Base-by-base conservation (phyloP, 2,888 invertebrate species). In the Caenorhabditis virilis region DNA sequence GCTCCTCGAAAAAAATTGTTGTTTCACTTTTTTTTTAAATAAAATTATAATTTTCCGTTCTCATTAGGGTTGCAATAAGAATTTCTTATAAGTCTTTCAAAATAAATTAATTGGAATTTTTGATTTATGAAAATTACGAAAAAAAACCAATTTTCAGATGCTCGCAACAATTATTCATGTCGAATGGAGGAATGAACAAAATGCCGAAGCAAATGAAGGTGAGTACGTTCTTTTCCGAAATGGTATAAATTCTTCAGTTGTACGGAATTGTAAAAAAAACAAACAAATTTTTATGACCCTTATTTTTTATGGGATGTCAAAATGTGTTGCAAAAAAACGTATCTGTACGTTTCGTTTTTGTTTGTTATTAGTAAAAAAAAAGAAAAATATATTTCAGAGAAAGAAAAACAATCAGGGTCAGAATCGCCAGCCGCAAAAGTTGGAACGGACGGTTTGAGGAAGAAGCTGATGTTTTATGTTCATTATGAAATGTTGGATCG, bases 401-500 rank as follows among this genome's bases (percentile, higher is more conserved):
- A 7, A 36, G 5, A 42, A 42, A 15, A 22, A 23, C 23, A 11
- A 23, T 9, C 15, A n/a, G 39, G 22, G 25, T 4, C 16, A 25
- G 22, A 41, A 41, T 26, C 46, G 13, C 33, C 16, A 4, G 45
- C 7, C 23, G n/a, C n/a, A n/a, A 11, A n/a, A 26, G 26, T 25
- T 23, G 11, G 5, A 39, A 16, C 39, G 5, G 42, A 25, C 13
- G 42, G 13, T 11, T 7, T 9, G 20, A 18, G 33, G 16, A 45
- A 60, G 35, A 38, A 46, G 26, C 27, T 23, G 27, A 58, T 63
- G 48, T 82, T 71, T 52, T 81, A 81, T 48, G 76, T 81, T 15
- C 81, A 81, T 52, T 81, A 79, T 57, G 63, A 67, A 15, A 60
- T 61, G n/a, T 50, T 69, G 43, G 81, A 81, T 66, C 68, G 81